phyloP scores from a whole-genome alignment of 2,113 vertebrate genomes.

The Mormyrus lacerda region DNA sequence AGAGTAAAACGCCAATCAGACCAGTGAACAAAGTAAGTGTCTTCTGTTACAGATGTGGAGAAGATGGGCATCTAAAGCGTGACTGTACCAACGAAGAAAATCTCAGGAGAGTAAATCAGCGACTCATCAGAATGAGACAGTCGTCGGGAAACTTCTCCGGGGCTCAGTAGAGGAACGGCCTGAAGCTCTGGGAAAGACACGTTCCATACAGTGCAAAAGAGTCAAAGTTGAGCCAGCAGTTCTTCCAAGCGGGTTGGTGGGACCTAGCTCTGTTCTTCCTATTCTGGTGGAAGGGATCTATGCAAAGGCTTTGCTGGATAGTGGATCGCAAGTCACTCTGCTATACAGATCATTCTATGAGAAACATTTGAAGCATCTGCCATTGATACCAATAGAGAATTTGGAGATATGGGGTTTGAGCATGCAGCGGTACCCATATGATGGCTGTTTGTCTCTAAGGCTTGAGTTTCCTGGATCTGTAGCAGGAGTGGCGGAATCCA shows the following conservation, averaged over 20 bases:
- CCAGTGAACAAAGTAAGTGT: too few relatives aligned
- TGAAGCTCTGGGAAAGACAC: slow-evolving; percentile 9
- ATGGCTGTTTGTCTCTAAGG: slow-evolving; percentile 12
- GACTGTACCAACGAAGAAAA: too few relatives aligned
- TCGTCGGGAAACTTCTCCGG: slow-evolving; percentile 26
- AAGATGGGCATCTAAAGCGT: too few relatives aligned
- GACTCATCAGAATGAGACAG: too few relatives aligned
- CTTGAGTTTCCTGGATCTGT: not conserved
- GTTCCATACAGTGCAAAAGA: slow-evolving; percentile 22
- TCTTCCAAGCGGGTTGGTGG: slow-evolving; percentile 20
- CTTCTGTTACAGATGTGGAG: too few relatives aligned
- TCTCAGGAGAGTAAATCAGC: too few relatives aligned
- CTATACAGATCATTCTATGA: slow-evolving; percentile 28
- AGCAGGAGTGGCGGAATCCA: not conserved
- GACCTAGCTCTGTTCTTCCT: slow-evolving; percentile 22
- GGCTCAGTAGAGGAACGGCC: slow-evolving; percentile 26
- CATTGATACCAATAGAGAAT: slow-evolving; percentile 12
- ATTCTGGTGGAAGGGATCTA: slow-evolving; percentile 26
- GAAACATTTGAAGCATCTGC: slow-evolving; percentile 28
- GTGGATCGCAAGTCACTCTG: slow-evolving; percentile 27
- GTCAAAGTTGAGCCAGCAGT: too few relatives aligned
- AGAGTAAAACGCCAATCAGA: too few relatives aligned
- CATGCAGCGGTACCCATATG: slow-evolving; percentile 15
- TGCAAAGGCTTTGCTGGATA: slow-evolving; percentile 27
- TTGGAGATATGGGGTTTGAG: slow-evolving; percentile 32